Conservation (phyloP, 92 coral and sea anemone genomes). For the Palythoa heliodiscus region DNA sequence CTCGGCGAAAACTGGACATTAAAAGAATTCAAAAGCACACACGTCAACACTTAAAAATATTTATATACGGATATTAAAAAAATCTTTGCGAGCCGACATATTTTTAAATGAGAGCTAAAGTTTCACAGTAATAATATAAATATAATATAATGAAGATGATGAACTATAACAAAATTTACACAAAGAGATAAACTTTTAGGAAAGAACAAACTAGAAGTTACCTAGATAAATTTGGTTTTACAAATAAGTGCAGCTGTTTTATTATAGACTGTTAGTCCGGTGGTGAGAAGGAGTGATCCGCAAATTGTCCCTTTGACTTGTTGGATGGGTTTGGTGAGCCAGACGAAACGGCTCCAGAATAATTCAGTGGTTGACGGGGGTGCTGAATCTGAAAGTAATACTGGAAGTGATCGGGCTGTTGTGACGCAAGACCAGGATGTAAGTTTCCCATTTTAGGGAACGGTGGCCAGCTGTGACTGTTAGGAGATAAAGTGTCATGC, state of each 20-base stretch:
- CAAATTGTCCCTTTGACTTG: conserved; percentile 27
- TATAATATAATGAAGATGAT: neutral
- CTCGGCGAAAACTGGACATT: neutral
- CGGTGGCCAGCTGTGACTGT: conserved; percentile 22
- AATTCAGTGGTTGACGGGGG: conserved; percentile 19
- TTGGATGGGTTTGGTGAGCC: conserved; percentile 17
- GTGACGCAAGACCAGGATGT: conserved; percentile 15
- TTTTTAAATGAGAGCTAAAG: conserved; percentile 1
- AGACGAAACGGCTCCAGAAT: conserved; percentile 32
- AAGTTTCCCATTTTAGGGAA: conserved; percentile 16
- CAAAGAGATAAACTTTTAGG: conserved; percentile 12
- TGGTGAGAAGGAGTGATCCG: conserved; percentile 32
- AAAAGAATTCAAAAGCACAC: conserved; percentile 5
- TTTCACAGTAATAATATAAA: neutral
- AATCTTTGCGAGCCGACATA: neutral
- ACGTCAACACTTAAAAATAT: conserved; percentile 6
- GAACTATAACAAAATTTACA: conserved; percentile 14
- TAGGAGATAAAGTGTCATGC: conserved; percentile 20
- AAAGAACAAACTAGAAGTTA: conserved; percentile 21
- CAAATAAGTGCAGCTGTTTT: conserved; percentile 48
- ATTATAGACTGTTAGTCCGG: conserved; percentile 42
- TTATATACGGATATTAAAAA: neutral
- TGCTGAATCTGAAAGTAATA: conserved; percentile 11
- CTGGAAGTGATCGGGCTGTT: conserved; percentile 22
- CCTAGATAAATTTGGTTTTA: conserved; percentile 8